phyloP scores from a whole-genome alignment of 2,797 vertebrate species.

The Lagorchestes hirsutus region DNA sequence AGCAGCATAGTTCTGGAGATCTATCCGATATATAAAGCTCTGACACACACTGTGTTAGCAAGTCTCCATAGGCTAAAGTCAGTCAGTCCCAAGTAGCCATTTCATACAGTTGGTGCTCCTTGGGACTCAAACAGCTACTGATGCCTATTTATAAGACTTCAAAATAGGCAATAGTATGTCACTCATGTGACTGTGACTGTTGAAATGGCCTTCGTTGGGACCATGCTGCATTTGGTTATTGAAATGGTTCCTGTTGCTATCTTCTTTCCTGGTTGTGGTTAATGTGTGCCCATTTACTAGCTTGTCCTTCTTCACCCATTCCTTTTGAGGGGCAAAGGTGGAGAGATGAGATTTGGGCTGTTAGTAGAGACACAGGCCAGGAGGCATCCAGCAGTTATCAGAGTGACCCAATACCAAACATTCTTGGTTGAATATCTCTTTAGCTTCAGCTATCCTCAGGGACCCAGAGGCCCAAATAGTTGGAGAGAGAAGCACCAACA shows the following conservation, averaged over 20 bases:
- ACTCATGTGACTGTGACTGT: conserved; percentile 91
- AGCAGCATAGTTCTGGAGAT: conserved; percentile 93
- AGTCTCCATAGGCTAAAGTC: conserved; percentile 89
- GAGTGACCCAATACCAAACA: conserved; percentile 98
- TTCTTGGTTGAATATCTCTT: conserved; percentile 99
- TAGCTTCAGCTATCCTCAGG: conserved; percentile 96
- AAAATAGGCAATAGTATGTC: conserved; percentile 98
- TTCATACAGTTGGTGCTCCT: conserved; percentile 98
- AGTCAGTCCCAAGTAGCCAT: conserved; percentile 84
- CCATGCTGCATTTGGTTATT: conserved; percentile 96
- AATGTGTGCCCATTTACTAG: conserved; percentile 98
- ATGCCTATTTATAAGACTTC: conserved; percentile 95
- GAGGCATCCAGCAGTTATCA: conserved; percentile 99
- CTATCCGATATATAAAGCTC: conserved; percentile 93
- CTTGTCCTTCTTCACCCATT: conserved; percentile 98
- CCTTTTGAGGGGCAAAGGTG: conserved; percentile 95
- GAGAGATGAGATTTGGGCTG: conserved; percentile 97
- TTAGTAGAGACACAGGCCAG: conserved; percentile 93
- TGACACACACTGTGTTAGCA: conserved; percentile 92
- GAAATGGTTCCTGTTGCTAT: conserved; percentile 94
- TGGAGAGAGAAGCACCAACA: too few relatives aligned
- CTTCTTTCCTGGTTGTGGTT: conserved; percentile 97
- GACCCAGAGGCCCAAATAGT: conserved; percentile 91
- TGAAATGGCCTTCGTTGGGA: conserved; percentile 95
- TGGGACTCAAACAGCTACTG: conserved; percentile 92